Conservation (phyloP, 1,140 invertebrate genomes). For the Aethina tumida region DNA sequence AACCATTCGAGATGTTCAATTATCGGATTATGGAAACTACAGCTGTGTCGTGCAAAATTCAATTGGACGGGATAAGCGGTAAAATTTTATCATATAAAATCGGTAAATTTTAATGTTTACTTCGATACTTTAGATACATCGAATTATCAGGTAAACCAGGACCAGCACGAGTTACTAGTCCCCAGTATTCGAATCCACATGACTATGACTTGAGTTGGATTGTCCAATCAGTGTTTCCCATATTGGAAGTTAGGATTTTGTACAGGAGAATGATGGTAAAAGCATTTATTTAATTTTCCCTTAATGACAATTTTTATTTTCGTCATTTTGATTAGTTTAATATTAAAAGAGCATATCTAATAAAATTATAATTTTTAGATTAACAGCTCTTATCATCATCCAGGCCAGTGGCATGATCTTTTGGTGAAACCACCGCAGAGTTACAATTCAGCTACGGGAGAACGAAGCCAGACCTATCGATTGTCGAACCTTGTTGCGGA, state of each 20-base stretch:
- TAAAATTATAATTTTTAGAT: constrained; percentile 38
- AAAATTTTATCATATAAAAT: constrained; percentile 30
- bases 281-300: constrained; percentile 9
- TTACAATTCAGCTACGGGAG: constrained; percentile 27
- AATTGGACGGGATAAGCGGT: constrained; percentile 50
- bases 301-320: background rate
- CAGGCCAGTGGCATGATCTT: constrained; percentile 62
- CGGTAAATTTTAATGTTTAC: constrained; percentile 23
- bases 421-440: constrained; percentile 31
- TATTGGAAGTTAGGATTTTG: constrained; percentile 51
- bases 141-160: constrained; percentile 55
- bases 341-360: constrained; percentile 4
- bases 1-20: constrained; percentile 37
- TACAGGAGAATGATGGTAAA: constrained; percentile 52
- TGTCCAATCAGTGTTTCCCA: constrained; percentile 53
- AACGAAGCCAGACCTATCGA: constrained; percentile 27
- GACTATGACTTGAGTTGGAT: constrained; percentile 51
- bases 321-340: background rate
- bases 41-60: constrained; percentile 62
- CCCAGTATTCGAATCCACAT: constrained; percentile 45
- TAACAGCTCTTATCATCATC: constrained; percentile 61
- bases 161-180: constrained; percentile 51
- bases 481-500: constrained; percentile 46
- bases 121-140: constrained; percentile 38
- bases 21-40: constrained; percentile 44